A percentile compares a stretch with the other conserved stretches of the same genome.
Conservation (phyloP, 1,140 invertebrate species). For the Cydia strobilella region DNA sequence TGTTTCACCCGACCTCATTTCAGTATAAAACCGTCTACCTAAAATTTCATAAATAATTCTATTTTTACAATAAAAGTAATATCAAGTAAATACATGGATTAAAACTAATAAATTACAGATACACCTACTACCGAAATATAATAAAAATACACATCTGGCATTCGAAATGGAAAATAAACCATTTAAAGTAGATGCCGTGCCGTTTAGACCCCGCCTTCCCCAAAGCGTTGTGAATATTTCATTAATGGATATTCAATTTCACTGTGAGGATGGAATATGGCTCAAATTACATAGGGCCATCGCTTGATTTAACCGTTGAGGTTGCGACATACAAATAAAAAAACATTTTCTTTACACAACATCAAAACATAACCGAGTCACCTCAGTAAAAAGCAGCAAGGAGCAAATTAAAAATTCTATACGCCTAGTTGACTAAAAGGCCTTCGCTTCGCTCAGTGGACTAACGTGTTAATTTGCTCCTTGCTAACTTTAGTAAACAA, state of each 20-base stretch:
- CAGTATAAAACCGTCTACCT: slow-evolving; percentile 52
- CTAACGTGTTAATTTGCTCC: background rate
- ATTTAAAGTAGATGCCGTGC: background rate
- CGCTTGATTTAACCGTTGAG: background rate
- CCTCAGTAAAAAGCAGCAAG: background rate
- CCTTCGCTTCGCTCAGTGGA: background rate
- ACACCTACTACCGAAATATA: slow-evolving; percentile 55
- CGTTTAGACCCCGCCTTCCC: background rate
- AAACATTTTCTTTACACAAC: background rate
- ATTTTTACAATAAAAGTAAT: slow-evolving; percentile 58
- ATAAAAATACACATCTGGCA: slow-evolving; percentile 45
- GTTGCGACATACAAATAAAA: background rate
- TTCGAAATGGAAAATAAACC: background rate
- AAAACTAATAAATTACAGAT: slow-evolving; percentile 42
- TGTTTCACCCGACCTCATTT: slow-evolving; percentile 41
- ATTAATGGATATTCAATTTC: background rate
- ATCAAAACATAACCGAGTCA: background rate
- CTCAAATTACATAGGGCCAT: background rate
- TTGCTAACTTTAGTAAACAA: background rate
- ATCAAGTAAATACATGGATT: slow-evolving; percentile 57
- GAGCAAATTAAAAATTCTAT: background rate
- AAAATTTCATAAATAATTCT: slow-evolving; percentile 55
- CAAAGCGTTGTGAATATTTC: background rate
- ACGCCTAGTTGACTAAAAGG: background rate
- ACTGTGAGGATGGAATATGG: background rate